These are phyloP conservation scores for Xiphophorus maculatus DNA, from an alignment of 2,113 vertebrate species.

Conservation along the genomic window DNA sequence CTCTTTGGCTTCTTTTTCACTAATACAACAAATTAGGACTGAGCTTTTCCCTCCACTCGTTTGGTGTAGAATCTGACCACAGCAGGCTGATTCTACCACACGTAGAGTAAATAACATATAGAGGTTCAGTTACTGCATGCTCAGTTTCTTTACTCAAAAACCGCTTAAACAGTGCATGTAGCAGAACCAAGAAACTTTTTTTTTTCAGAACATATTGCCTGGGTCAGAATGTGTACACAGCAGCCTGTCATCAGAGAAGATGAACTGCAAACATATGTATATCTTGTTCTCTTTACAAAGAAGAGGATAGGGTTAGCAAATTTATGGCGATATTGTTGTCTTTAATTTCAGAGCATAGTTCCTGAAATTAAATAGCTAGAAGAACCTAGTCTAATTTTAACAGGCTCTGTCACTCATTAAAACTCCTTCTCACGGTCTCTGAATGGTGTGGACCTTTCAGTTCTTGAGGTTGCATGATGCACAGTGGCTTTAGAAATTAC, in stretches of 20 bases:
- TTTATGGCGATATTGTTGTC: too few species aligned
- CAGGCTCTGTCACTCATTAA: too few species aligned
- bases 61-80: slow-evolving; percentile 9
- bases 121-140: background rate
- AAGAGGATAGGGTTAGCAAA: too few species aligned
- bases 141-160: background rate
- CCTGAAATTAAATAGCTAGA: too few species aligned
- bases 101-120: background rate
- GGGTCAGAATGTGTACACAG: background rate
- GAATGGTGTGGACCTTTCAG: too few species aligned
- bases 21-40: slow-evolving; percentile 21
- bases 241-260: background rate
- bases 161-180: background rate
- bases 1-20: slow-evolving; percentile 19
- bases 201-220: background rate
- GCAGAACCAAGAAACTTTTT: slow-evolving; percentile 6
- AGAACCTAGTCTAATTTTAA: too few species aligned
- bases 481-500: too few species aligned
- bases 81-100: slow-evolving; percentile 13
- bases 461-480: too few species aligned
- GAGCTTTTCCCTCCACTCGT: slow-evolving; percentile 7
- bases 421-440: too few species aligned
- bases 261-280: too few species aligned
- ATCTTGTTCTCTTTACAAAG: too few species aligned
- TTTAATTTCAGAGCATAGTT: too few species aligned